Evolutionary conservation across 2,797 vertebrate genomes (phyloP), one percentile per base, ranked within the genome.

Genomic region (Manis javanica): DNA sequence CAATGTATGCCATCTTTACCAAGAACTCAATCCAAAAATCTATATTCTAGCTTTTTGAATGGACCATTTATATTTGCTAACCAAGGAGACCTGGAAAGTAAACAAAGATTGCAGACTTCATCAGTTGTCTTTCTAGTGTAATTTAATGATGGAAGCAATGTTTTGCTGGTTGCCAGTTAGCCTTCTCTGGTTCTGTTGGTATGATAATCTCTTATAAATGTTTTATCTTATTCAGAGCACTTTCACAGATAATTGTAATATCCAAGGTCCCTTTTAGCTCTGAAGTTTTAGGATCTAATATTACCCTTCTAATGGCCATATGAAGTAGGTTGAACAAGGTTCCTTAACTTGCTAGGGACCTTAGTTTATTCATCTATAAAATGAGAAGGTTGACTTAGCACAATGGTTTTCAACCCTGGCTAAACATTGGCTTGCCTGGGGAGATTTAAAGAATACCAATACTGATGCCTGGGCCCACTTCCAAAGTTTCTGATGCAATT

Each of bases 341-440:
- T 49, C 21, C 57, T 72, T 78, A 74, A 79, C 31, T 29, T n/a
- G 11, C 23, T 78, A 64, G 63, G 19, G n/a, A 23, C 51, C 74
- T 96, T 34, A 91, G 63, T 66, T 84, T 91, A 84, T 91, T 82
- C 42, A 59, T 84, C 34, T 91, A 91, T 95, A 91, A 84, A 84
- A 93, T 87, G 46, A 95, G 23, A 81, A 4, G 9, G 42, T 51
- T 84, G 24, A 31, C 59, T 13, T 79, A 78, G 31, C 84, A 74
- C 34, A 79, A 74, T 46, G 31, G 29, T 66, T 91, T 55, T 87
- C 34, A 92, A 57, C 15, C 10, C 92, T 42, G n/a, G 31, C 8
- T 90, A 68, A 86, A 90, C 23, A 90, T 7, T 75, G 26, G 49
- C 72, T 77, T 89, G 31, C 46, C 37, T 71, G 21, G 18, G 66